A percentile compares a stretch with the other conserved stretches of the same genome.
Evolutionary conservation across 2,113 vertebrate genomes (phyloP).

Genomic region (Dinomys branickii): DNA sequence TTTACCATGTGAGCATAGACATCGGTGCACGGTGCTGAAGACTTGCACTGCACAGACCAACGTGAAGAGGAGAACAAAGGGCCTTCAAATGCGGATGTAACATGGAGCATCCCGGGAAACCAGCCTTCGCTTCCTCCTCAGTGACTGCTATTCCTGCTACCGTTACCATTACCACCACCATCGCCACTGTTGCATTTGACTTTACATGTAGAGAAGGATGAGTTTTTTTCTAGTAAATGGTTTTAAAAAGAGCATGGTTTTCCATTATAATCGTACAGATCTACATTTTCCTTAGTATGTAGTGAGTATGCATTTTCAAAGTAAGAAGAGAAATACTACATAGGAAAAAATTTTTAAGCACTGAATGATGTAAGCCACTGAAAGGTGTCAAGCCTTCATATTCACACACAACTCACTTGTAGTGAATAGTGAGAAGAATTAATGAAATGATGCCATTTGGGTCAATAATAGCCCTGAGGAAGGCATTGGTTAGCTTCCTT

Average conservation of each 20-base stretch:
- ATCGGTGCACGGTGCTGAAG: neutral
- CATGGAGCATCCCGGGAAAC: neutral
- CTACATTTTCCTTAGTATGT: neutral
- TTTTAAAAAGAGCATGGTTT: neutral
- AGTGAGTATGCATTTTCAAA: neutral
- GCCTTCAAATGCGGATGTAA: neutral
- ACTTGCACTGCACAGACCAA: neutral
- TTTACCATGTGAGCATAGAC: conserved; percentile 49
- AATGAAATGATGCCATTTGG: neutral
- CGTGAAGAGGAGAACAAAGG: neutral
- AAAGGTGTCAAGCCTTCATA: neutral
- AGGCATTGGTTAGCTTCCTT: neutral
- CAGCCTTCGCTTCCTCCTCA: too few relatives aligned
- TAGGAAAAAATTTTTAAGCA: neutral
- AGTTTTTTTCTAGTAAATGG: neutral
- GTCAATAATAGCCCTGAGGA: neutral
- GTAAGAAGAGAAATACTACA: neutral
- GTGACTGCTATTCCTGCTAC: too few relatives aligned
- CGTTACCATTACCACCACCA: neutral
- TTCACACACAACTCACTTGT: neutral
- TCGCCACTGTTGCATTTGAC: neutral
- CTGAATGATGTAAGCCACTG: neutral
- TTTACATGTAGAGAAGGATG: neutral
- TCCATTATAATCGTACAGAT: neutral
- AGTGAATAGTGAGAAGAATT: neutral